Percentiles rank a stretch among this genome's conserved stretches.
Evolutionary conservation across 23 tunicate species (phyloP).

Genomic region (Styela plicata): DNA sequence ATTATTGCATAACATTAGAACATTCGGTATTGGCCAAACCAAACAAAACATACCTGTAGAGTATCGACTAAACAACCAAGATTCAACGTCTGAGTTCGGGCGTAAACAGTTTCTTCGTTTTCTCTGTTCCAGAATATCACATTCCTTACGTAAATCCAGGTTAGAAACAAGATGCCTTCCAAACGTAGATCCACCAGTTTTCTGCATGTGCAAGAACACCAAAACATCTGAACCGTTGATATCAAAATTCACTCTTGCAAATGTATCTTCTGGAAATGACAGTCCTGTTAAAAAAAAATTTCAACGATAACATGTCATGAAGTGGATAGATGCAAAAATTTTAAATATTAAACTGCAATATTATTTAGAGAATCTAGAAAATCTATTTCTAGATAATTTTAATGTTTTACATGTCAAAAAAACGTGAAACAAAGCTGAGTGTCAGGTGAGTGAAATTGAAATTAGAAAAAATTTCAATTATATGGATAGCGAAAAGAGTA

Average conservation of each 20-base stretch:
- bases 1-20: too few relatives aligned
- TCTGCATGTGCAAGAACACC: slow-evolving; percentile 88
- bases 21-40: not conserved
- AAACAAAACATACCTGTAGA: slow-evolving; percentile 54
- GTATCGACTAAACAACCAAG: slow-evolving; percentile 86
- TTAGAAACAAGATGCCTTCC: slow-evolving; percentile 60
- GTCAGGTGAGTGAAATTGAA: too few relatives aligned
- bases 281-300: too few relatives aligned
- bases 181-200: slow-evolving; percentile 86
- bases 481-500: too few relatives aligned
- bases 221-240: slow-evolving; percentile 75
- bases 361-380: too few relatives aligned
- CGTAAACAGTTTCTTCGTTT: slow-evolving; percentile 49
- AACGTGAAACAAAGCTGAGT: too few relatives aligned
- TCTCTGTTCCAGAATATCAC: slow-evolving; percentile 18
- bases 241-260: slow-evolving; percentile 40
- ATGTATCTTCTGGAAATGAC: not conserved
- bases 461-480: too few relatives aligned
- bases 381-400: too few relatives aligned
- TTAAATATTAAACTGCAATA: too few relatives aligned
- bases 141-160: slow-evolving; percentile 21
- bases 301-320: too few relatives aligned
- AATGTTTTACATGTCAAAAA: not conserved
- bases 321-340: too few relatives aligned
- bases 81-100: slow-evolving; percentile 40